Evolutionary conservation across 2,888 invertebrate genomes (phyloP), one percentile per base, ranked within the genome.

Genomic region (Sinhomidia bicolor): DNA sequence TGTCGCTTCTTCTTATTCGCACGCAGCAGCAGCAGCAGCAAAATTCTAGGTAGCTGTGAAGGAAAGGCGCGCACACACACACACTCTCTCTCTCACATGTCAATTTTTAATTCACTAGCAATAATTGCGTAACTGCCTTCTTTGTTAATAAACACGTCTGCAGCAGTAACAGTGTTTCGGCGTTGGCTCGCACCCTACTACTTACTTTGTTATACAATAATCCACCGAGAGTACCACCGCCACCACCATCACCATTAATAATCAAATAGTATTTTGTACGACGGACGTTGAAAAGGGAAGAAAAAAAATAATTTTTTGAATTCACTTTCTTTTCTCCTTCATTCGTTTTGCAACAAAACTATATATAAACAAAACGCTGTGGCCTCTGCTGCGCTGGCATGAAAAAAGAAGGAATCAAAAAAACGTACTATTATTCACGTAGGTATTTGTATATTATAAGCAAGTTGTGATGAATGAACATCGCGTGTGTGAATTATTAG

Each of bases 401-500:
- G 47, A 86, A 60, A 12, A 26, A 41, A 81, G 74, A 36, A 36
- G 36, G 36, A 36, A 36, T 3, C 3, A 36, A 7, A 36, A 36
- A 20, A 76, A 76, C 36, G 44, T 47, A 60, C 51, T 29, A 54
- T 68, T 82, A 44, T 71, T 47, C 74, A 44, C 76, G 76, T n/a
- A n/a, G n/a, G n/a, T 85, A 76, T 80, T 89, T n/a, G n/a, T n/a
- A n/a, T n/a, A n/a, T n/a, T 74, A 81, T 54, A 78, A 54, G 79
- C 47, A 47, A 54, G 71, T 84, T 83, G 81, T 90, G 86, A 89
- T 90, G 90, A 90, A 90, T 90, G 90, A 90, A 84, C 88, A 88
- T 90, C 85, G 89, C 90, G 89, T 90, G 90, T 90, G 89, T 90
- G 90, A 90, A 90, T 90, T 90, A 90, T 90, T 90, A 88, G 88